Evolutionary conservation across 2,888 invertebrate species (phyloP).

Genomic region (Erebia aethiops): DNA sequence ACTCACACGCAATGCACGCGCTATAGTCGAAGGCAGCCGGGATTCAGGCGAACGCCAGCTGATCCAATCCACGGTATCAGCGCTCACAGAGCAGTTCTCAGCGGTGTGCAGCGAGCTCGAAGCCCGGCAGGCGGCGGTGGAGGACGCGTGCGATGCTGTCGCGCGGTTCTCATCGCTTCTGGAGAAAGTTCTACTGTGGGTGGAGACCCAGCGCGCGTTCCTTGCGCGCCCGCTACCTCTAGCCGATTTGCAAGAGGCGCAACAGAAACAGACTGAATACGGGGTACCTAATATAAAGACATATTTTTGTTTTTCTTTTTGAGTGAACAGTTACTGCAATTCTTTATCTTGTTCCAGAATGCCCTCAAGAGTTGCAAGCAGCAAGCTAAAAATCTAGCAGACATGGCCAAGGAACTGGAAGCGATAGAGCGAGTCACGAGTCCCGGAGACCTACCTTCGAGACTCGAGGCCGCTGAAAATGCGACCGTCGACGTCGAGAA

Average conservation of each 20-base stretch:
- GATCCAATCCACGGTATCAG: constrained; percentile 89
- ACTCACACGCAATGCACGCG: constrained; percentile 89
- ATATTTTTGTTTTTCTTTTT: not conserved
- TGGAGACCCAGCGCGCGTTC: constrained; percentile 91
- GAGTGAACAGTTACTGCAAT: constrained; percentile 3
- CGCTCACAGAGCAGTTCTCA: constrained; percentile 89
- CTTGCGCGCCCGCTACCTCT: constrained; percentile 90
- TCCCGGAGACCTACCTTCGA: constrained; percentile 92
- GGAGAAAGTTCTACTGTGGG: constrained; percentile 92
- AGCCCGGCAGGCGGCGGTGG: constrained; percentile 91
- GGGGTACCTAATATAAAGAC: constrained; percentile 80
- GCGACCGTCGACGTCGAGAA: constrained; percentile 93
- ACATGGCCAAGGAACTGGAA: constrained; percentile 96
- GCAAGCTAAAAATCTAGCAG: constrained; percentile 92
- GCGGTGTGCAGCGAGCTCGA: constrained; percentile 91
- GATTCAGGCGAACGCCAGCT: constrained; percentile 90
- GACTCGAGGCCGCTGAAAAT: constrained; percentile 93
- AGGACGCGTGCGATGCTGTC: constrained; percentile 94
- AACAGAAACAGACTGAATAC: constrained; percentile 94
- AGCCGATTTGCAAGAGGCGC: constrained; percentile 90
- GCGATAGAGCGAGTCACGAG: constrained; percentile 92
- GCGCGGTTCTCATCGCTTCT: constrained; percentile 92
- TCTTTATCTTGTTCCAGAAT: constrained; percentile 76
- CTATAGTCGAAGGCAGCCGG: constrained; percentile 90
- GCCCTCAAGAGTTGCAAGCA: constrained; percentile 95